Conservation (phyloP, 2,797 vertebrate genomes). For the Mus minutoides region DNA sequence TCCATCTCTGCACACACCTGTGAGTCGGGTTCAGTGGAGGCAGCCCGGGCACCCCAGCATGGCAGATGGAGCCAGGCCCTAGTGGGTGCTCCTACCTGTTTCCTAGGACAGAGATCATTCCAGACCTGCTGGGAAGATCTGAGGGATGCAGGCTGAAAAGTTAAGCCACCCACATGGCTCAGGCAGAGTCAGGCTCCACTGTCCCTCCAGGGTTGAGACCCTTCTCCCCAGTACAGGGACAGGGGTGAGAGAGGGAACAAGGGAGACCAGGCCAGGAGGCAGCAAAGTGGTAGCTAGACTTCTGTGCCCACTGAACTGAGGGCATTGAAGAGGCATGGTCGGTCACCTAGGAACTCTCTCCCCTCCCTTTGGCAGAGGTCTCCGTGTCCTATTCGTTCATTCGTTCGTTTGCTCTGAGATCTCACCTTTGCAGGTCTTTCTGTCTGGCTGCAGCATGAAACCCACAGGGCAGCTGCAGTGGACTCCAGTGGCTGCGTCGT, state of each 20-base stretch:
- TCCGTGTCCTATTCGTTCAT: too few species aligned
- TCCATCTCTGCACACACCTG: not conserved
- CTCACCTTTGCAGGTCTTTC: conserved; percentile 98
- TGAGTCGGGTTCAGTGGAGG: not conserved
- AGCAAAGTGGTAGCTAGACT: not conserved
- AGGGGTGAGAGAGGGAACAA: not conserved
- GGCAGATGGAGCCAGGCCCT: not conserved
- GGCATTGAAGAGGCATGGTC: not conserved
- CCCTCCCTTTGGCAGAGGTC: not conserved
- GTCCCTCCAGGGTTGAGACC: not conserved
- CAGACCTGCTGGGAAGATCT: not conserved
- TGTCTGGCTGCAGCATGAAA: conserved; percentile 96
- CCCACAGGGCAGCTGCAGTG: conserved; percentile 99
- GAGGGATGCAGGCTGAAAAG: not conserved
- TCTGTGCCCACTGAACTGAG: not conserved
- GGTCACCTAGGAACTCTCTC: not conserved
- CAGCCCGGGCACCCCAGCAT: not conserved
- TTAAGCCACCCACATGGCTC: conserved; percentile 28
- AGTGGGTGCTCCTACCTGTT: not conserved
- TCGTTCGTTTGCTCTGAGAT: accelerated
- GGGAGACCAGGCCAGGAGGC: not conserved
- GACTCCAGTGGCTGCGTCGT: conserved; percentile 95
- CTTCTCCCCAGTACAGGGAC: not conserved
- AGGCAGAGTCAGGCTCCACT: not conserved
- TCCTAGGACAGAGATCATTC: not conserved